phyloP scores from a whole-genome alignment of 2,113 vertebrate species.

The Herpetotheres cachinnans region DNA sequence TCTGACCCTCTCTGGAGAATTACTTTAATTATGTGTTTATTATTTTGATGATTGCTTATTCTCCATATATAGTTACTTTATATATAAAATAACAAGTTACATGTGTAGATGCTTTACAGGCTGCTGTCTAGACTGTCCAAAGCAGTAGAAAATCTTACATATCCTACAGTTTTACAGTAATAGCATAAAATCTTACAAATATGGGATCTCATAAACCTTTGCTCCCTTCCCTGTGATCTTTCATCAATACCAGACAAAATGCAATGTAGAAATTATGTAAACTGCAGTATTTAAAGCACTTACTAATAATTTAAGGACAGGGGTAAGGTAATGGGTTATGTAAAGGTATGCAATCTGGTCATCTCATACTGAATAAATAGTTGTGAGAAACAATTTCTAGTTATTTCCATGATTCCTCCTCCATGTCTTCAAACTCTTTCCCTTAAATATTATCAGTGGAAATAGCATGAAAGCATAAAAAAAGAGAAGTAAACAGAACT shows the following conservation, averaged over 20 bases:
- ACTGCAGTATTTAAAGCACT: conserved; percentile 50
- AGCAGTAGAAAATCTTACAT: conserved; percentile 56
- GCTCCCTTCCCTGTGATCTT: conserved; percentile 21
- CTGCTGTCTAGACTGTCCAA: conserved; percentile 47
- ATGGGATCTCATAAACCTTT: conserved; percentile 31
- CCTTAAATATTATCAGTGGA: neutral
- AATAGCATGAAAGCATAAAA: neutral
- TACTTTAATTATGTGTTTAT: neutral
- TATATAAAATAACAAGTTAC: conserved; percentile 28
- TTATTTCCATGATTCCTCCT: neutral
- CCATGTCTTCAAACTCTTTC: neutral
- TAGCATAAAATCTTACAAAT: conserved; percentile 49
- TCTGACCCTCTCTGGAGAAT: neutral
- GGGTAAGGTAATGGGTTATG: conserved; percentile 54
- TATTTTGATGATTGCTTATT: neutral
- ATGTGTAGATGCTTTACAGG: conserved; percentile 30
- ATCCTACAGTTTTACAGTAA: neutral
- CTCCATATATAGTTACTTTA: neutral
- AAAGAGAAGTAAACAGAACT: neutral
- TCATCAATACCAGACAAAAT: conserved; percentile 25
- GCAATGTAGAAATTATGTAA: conserved; percentile 34
- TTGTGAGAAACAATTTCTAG: conserved; percentile 28
- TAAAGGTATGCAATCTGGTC: conserved; percentile 13
- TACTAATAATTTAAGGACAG: conserved; percentile 48
- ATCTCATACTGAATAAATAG: conserved; percentile 40